These are phyloP conservation scores for Tyrannus savana DNA, from an alignment of 2,113 vertebrate species.

Conservation along the genomic window DNA sequence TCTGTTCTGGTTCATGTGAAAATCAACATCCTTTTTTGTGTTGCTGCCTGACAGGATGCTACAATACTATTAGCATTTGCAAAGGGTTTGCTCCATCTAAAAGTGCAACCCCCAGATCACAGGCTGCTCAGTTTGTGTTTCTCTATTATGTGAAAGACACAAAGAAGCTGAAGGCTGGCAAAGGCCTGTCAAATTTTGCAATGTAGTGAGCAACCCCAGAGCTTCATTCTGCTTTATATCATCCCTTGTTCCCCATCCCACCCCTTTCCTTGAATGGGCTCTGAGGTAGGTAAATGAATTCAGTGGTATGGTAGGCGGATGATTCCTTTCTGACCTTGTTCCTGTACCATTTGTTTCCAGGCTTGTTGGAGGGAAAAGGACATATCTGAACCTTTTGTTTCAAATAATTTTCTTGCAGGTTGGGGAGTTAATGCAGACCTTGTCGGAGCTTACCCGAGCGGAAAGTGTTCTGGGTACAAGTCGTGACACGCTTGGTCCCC, in stretches of 20 bases:
- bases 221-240: constrained; percentile 82
- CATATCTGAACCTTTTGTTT: constrained; percentile 84
- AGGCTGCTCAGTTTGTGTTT: constrained; percentile 92
- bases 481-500: constrained; percentile 37
- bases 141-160: constrained; percentile 92
- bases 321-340: constrained; percentile 81
- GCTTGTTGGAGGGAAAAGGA: constrained; percentile 85
- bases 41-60: constrained; percentile 79
- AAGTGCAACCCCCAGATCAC: constrained; percentile 79
- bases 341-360: constrained; percentile 89
- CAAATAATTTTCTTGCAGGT: constrained; percentile 86
- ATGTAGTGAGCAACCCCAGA: constrained; percentile 85
- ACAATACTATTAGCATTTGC: constrained; percentile 98
- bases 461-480: constrained; percentile 67
- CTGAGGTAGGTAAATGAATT: constrained; percentile 93
- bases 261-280: constrained; percentile 80
- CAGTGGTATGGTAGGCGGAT: constrained; percentile 83
- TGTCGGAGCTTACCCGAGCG: constrained; percentile 81
- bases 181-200: constrained; percentile 93
- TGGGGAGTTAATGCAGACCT: constrained; percentile 82
- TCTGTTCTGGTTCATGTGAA: constrained; percentile 79
- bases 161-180: constrained; percentile 89
- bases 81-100: constrained; percentile 87
- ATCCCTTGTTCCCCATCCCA: constrained; percentile 74
- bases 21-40: constrained; percentile 85